Evolutionary conservation across 2,113 vertebrate species (phyloP), one percentile per base, ranked within the genome.

Genomic region (Pituophis catenifer): DNA sequence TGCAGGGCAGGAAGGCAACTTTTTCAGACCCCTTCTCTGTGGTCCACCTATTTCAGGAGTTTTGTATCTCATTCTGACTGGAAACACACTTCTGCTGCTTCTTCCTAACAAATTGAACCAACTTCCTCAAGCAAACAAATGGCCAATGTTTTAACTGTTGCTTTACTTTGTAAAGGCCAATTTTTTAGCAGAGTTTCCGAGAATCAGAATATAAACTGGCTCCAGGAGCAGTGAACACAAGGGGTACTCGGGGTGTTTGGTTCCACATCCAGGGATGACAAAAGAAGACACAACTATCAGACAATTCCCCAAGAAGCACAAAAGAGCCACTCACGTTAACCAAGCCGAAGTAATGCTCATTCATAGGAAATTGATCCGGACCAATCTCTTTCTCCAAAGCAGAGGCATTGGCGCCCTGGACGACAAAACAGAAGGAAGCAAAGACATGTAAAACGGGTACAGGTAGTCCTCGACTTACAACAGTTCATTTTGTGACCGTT

Each of bases 371-470:
- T 98, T 99, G 99, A 95, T 99, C 99, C 91, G 98, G 98, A 98
- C 99, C 99, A 97, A 99, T 99, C 97, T 99, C 99, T 98, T 99
- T 99, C 98, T 99, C 99, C 98, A 99, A 98, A 98, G 98, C 99
- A 96, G 99, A 99, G 98, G 98, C 99, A 99, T 99, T 99, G 98
- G 98, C 98, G 98, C 99, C 99, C 99, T 99, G 93, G 1, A 90
- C 96, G 29, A 95, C 81, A 95, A 92, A 59, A 52, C 6, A 0
- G 59, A 94, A 21, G 89, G 86, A 90, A 15, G 2, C 1, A 44
- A 55, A 53, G 92, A 19, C 29, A 62, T 1, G 8, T 62, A 24
- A 62, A 62, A 62, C 0, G 12, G 11, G 29, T 2, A 33, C 5
- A 33, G 29, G 29, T 15, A 70, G 65, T 70, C 12, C 65, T 15